phyloP scores from a whole-genome alignment of 2,888 invertebrate genomes.

The Meiosimyza platycephala region DNA sequence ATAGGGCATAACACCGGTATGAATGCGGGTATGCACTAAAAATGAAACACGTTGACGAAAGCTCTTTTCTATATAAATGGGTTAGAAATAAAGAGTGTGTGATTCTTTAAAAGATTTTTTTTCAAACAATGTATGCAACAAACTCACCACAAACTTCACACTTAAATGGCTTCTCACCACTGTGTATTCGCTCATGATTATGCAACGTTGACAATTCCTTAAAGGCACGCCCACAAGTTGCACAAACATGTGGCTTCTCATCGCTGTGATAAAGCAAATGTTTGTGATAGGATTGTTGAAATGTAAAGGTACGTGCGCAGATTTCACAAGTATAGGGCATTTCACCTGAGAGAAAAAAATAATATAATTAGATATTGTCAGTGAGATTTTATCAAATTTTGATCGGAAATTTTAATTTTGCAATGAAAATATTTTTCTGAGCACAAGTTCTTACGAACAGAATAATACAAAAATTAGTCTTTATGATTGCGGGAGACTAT shows the following conservation, averaged over 20 bases:
- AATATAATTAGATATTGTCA: too few relatives aligned
- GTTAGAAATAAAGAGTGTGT: neutral
- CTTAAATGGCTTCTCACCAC: conserved; percentile 85
- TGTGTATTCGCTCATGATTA: conserved; percentile 83
- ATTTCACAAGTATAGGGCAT: conserved; percentile 86
- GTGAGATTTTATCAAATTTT: too few relatives aligned
- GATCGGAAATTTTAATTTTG: too few relatives aligned
- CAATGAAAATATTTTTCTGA: too few relatives aligned
- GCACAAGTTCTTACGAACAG: too few relatives aligned
- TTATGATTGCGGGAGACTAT: too few relatives aligned
- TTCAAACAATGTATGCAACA: too few relatives aligned
- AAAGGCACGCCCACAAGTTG: conserved; percentile 83
- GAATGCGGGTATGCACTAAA: conserved; percentile 84
- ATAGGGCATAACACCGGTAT: conserved; percentile 87
- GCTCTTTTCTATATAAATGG: conserved; percentile 75
- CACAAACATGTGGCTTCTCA: conserved; percentile 83
- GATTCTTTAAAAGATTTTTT: neutral
- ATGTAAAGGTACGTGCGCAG: conserved; percentile 87
- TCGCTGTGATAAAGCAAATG: conserved; percentile 88
- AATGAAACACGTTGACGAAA: conserved; percentile 89
- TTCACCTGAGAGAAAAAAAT: conserved; percentile 74
- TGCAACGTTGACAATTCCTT: conserved; percentile 89
- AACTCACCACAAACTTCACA: conserved; percentile 86
- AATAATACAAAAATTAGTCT: too few relatives aligned
- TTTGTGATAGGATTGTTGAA: conserved; percentile 91